These are phyloP conservation scores for Graptemys geographica DNA, from an alignment of 2,797 vertebrate genomes.

Conservation along the genomic window DNA sequence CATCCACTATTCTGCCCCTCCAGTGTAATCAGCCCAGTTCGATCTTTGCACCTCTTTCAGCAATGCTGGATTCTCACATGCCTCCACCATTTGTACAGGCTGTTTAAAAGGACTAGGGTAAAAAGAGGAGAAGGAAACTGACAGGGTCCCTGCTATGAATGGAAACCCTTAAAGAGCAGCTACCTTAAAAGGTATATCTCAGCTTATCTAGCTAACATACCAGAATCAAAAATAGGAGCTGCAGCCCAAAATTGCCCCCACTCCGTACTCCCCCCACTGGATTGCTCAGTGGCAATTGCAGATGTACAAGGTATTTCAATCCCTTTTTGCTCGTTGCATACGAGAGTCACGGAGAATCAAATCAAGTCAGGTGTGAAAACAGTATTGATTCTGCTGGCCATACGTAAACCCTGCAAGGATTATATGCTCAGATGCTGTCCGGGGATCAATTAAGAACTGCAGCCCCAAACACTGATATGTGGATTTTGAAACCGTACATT, in stretches of 20 bases:
- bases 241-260: not conserved
- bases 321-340: accelerated
- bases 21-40: constrained; percentile 79
- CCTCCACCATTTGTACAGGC: not conserved
- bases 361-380: not conserved
- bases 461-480: accelerated
- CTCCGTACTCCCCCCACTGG: not conserved
- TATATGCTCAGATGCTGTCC: not conserved
- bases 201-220: not conserved
- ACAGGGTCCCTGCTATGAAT: not conserved
- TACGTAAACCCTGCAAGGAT: not conserved
- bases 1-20: constrained; percentile 91
- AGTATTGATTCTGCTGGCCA: not conserved
- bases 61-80: not conserved
- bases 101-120: not conserved
- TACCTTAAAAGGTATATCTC: not conserved
- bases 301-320: not conserved
- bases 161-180: constrained; percentile 13
- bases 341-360: not conserved
- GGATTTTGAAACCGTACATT: not conserved
- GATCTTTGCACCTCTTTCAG: not conserved
- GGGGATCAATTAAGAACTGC: not conserved
- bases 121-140: not conserved
- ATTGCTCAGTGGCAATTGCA: not conserved
- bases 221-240: not conserved